A percentile compares a stretch with the other conserved stretches of the same genome.
Evolutionary conservation across 2,797 vertebrate genomes (phyloP).

Genomic region (Danio tinwini): DNA sequence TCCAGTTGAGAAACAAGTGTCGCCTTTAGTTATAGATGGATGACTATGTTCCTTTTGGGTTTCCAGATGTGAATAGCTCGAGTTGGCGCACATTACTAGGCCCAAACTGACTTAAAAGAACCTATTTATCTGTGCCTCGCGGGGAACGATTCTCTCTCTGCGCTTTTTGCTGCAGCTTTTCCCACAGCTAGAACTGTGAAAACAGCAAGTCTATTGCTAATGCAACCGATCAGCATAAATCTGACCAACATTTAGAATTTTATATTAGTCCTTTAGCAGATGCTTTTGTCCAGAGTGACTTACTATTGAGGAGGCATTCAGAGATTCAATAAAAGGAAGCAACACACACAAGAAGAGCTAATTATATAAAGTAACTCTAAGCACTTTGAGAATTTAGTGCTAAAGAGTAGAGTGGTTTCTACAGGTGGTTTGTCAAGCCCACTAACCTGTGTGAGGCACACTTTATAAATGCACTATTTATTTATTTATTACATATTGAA

Average conservation of each 20-base stretch:
- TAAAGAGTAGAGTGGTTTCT: too few species aligned
- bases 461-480: too few species aligned
- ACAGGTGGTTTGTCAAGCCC: too few species aligned
- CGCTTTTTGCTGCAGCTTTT: background rate
- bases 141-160: background rate
- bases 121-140: slow-evolving; percentile 12
- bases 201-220: slow-evolving; percentile 14
- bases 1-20: slow-evolving; percentile 36
- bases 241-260: background rate
- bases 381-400: too few species aligned
- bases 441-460: too few species aligned
- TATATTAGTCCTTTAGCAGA: too few species aligned
- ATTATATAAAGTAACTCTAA: too few species aligned
- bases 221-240: slow-evolving; percentile 3
- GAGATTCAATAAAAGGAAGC: too few species aligned
- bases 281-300: too few species aligned
- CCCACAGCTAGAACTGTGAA: background rate
- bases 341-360: too few species aligned
- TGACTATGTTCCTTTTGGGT: slow-evolving; percentile 30
- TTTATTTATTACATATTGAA: too few species aligned
- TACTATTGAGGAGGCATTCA: too few species aligned
- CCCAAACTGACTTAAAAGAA: slow-evolving; percentile 12
- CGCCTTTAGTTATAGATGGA: slow-evolving; percentile 42
- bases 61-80: slow-evolving; percentile 19
- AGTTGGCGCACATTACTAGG: background rate